Conservation (phyloP, 1,140 invertebrate genomes). For the Chionoecetes opilio region DNA sequence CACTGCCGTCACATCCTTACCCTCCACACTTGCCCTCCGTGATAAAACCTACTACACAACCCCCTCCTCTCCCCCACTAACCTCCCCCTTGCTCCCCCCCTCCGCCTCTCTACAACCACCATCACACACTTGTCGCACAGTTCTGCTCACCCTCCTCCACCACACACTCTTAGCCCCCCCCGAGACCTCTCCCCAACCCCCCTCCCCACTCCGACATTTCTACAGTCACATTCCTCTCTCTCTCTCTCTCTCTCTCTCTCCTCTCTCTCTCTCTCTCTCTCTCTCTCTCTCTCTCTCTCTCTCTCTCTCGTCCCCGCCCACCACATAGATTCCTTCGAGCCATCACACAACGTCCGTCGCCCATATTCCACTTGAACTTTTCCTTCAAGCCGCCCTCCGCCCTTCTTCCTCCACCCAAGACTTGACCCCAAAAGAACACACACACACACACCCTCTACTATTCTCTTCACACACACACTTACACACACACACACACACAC, state of each 20-base stretch:
- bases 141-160: background rate
- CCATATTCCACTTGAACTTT: background rate
- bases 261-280: slow-evolving; percentile 56
- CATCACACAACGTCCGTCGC: background rate
- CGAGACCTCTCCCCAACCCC: background rate
- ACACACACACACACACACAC: slow-evolving; percentile 40
- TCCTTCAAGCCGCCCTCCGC: background rate
- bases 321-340: slow-evolving; percentile 16
- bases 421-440: background rate
- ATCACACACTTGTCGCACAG: background rate
- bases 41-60: slow-evolving; percentile 9
- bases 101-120: background rate
- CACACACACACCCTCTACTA: no score
- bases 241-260: slow-evolving; percentile 51
- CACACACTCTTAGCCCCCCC: background rate
- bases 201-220: background rate
- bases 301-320: background rate
- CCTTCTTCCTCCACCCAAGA: slow-evolving; percentile 32
- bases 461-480: slow-evolving; percentile 1
- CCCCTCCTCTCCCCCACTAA: background rate
- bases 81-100: background rate
- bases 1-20: background rate
- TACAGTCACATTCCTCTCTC: background rate
- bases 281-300: slow-evolving; percentile 57
- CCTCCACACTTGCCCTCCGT: background rate